A percentile compares a stretch with the other conserved stretches of the same genome.
phyloP scores from a whole-genome alignment of 2,888 invertebrate species.

The Brachypalpus laphriformis region DNA sequence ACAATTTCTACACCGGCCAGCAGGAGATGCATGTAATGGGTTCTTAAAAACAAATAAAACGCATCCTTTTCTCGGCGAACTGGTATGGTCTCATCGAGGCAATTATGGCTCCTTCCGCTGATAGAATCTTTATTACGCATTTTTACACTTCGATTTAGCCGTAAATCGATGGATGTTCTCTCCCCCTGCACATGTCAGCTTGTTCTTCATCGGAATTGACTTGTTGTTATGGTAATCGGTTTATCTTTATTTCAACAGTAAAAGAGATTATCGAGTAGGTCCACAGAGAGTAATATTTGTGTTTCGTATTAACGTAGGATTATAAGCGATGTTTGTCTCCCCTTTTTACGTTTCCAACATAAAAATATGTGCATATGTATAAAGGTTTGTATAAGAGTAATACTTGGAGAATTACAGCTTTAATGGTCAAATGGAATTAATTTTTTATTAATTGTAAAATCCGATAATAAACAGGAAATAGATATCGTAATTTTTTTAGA shows the following conservation, averaged over 20 bases:
- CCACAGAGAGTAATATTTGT: neutral
- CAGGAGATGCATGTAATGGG: no score
- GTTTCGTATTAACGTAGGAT: conserved; percentile 10
- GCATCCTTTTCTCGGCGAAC: neutral
- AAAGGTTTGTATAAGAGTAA: no score
- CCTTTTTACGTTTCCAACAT: no score
- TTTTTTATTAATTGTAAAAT: conserved; percentile 35
- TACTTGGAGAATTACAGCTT: neutral
- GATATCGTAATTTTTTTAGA: neutral
- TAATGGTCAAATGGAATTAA: neutral
- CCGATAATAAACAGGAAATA: neutral
- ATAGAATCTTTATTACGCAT: conserved; percentile 18
- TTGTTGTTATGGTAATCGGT: conserved; percentile 36
- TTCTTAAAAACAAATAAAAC: neutral
- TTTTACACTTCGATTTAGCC: conserved; percentile 33
- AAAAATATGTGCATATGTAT: neutral
- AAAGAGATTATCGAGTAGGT: conserved; percentile 12
- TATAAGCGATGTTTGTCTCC: neutral
- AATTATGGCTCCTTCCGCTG: conserved; percentile 17
- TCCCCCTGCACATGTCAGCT: neutral
- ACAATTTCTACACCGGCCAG: no score
- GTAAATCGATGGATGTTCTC: conserved; percentile 28
- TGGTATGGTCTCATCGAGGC: neutral
- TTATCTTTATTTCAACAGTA: conserved; percentile 35
- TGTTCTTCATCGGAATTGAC: conserved; percentile 17